phyloP scores from a whole-genome alignment of 2,113 vertebrate genomes.

The Atractosteus spatula region DNA sequence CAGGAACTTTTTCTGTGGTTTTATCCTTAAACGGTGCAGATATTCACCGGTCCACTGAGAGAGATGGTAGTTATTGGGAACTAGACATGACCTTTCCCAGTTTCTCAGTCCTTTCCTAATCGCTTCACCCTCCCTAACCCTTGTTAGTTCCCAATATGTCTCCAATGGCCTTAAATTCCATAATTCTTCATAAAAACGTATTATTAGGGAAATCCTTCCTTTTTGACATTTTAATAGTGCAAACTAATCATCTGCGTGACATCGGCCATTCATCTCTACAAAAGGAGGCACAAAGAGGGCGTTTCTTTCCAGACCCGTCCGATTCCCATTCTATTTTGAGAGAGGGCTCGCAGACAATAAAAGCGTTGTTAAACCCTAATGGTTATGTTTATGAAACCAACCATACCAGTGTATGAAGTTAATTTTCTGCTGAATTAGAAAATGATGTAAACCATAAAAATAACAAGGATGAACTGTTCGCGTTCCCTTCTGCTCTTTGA shows the following conservation, averaged over 20 bases:
- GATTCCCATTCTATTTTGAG: constrained; percentile 81
- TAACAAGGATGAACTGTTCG: constrained; percentile 55
- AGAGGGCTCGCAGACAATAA: constrained; percentile 76
- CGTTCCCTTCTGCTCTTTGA: constrained; percentile 15
- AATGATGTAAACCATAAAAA: constrained; percentile 66
- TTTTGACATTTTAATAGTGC: constrained; percentile 93
- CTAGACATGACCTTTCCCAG: constrained; percentile 68
- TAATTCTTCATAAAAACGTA: constrained; percentile 72
- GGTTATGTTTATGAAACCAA: constrained; percentile 90
- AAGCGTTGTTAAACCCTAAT: constrained; percentile 83
- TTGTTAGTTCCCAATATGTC: constrained; percentile 57
- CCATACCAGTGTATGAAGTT: constrained; percentile 81
- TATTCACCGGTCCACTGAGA: too few species aligned
- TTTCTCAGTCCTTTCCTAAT: constrained; percentile 42
- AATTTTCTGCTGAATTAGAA: constrained; percentile 80
- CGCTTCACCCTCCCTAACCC: constrained; percentile 54
- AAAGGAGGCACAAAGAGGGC: constrained; percentile 79
- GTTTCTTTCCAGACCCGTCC: constrained; percentile 64
- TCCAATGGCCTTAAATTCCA: constrained; percentile 69
- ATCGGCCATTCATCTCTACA: constrained; percentile 86
- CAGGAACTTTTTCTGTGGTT: too few species aligned
- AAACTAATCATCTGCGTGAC: constrained; percentile 90
- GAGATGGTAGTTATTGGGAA: constrained; percentile 37
- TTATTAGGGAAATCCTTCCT: constrained; percentile 80
- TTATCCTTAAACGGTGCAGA: too few species aligned